Base-by-base conservation (phyloP, 1,140 invertebrate species). In the Drosophila carrolli region DNA sequence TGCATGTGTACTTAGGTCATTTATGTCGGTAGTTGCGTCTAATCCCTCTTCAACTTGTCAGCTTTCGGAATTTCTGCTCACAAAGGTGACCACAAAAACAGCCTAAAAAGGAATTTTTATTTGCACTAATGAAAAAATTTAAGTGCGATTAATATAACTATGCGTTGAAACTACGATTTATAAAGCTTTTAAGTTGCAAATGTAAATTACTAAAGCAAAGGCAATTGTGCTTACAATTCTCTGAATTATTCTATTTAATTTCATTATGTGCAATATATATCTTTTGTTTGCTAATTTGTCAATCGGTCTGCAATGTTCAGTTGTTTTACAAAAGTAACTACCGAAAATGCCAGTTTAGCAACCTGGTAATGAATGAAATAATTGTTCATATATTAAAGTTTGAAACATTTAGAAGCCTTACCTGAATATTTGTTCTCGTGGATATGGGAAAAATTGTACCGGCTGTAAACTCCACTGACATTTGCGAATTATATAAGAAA, bases 321-420 rank as follows among this genome's bases (percentile, higher is more conserved):
- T 48, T 83, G 63, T 37, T 78, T 75, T 1, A 83, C 75, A 47
- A 83, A 79, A 14, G 80, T 78, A 4, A 83, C 61, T 6, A 83
- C 81, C 0, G 71, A 60, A 62, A 83, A 83, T 0, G 81, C 75
- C 41, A 83, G 43, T 11, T 79, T 75, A 0, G 81, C 80, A 0
- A 79, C 71, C 81, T 83, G 32, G 23, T 23, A 23, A 23, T 23
- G 4, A 23, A 23, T 0, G 23, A 23, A 23, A 32, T 32, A 8
- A 8, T 32, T 32, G 29, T 32, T 23, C 23, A 23, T 23, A 23
- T 23, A 23, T 23, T 23, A 0, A 8, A 23, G 4, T 16, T 35
- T 14, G 9, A 19, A 10, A 13, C 0, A 5, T 19, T 14, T 19
- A 0, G 32, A 10, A 0, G 3, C 1, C 58, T 41, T 43, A 85